Evolutionary conservation across 2,888 invertebrate genomes (phyloP).

Genomic region (Polydrusus cervinus): DNA sequence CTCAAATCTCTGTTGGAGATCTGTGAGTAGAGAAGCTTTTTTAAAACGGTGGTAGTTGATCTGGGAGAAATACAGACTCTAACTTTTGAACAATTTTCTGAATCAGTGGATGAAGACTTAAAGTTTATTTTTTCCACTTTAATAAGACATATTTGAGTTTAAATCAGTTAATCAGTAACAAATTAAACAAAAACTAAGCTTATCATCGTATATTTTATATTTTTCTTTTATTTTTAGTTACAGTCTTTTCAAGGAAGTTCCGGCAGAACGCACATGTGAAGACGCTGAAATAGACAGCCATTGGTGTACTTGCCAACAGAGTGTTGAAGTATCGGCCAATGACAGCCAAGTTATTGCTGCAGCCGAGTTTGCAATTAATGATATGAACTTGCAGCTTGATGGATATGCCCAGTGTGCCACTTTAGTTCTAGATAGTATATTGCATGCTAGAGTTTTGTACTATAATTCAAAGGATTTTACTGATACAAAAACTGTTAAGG

Average conservation of each 20-base stretch:
- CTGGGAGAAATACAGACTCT: too few species aligned
- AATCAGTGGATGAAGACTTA: too few species aligned
- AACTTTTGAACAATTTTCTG: too few species aligned
- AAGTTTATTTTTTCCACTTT: too few species aligned
- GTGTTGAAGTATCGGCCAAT: slow-evolving; percentile 74
- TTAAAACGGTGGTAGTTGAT: too few species aligned
- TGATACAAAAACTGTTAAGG: slow-evolving; percentile 69
- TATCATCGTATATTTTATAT: too few species aligned
- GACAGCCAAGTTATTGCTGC: slow-evolving; percentile 75
- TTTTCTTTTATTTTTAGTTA: slow-evolving; percentile 40
- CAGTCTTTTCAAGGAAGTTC: slow-evolving; percentile 85
- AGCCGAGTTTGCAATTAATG: slow-evolving; percentile 76
- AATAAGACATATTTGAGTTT: too few species aligned
- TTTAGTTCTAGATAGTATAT: slow-evolving; percentile 77
- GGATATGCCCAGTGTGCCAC: slow-evolving; percentile 79
- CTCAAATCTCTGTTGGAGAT: too few species aligned
- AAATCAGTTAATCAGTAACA: too few species aligned
- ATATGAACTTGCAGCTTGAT: slow-evolving; percentile 78
- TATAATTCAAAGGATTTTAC: slow-evolving; percentile 68
- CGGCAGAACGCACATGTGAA: slow-evolving; percentile 82
- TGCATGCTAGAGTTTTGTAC: slow-evolving; percentile 79
- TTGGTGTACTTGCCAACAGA: slow-evolving; percentile 91
- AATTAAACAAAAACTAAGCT: too few species aligned
- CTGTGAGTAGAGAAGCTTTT: too few species aligned
- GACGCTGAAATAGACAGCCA: slow-evolving; percentile 86